phyloP scores from a whole-genome alignment of 2,888 invertebrate species.

The Orthonychiurus folsomi region DNA sequence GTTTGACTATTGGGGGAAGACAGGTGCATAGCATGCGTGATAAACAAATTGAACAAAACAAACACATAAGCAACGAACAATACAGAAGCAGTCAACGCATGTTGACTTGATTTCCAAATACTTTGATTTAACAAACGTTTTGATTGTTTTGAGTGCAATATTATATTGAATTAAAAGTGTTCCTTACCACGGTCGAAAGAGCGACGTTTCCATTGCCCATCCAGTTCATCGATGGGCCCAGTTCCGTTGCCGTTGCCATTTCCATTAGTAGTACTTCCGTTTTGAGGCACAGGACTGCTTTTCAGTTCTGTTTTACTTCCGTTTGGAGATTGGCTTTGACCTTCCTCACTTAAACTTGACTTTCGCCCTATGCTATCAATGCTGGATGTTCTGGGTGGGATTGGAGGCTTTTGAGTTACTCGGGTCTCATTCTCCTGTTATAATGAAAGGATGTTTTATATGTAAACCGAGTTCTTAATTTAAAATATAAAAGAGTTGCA shows the following conservation, averaged over 20 bases:
- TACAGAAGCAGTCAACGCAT: slow-evolving; percentile 6
- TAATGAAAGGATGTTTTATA: neutral
- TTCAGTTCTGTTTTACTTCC: slow-evolving; percentile 9
- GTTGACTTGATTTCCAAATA: no score
- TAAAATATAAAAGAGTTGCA: neutral
- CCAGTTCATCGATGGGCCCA: slow-evolving; percentile 16
- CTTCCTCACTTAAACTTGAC: slow-evolving; percentile 17
- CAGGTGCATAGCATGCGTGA: no score
- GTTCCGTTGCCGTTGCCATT: slow-evolving; percentile 16
- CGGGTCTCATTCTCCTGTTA: slow-evolving; percentile 19
- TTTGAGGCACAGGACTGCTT: neutral
- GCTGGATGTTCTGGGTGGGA: slow-evolving; percentile 32
- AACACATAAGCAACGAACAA: slow-evolving; percentile 10
- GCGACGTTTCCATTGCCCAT: slow-evolving; percentile 17
- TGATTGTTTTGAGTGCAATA: no score
- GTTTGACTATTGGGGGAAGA: slow-evolving; percentile 2
- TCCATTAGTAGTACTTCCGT: slow-evolving; percentile 16
- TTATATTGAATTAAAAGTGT: no score
- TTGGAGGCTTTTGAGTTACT: slow-evolving; percentile 30
- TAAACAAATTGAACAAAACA: slow-evolving; percentile 10
- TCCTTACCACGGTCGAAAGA: slow-evolving; percentile 26
- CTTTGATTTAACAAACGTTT: no score
- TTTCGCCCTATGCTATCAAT: slow-evolving; percentile 20
- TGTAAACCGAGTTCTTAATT: neutral
- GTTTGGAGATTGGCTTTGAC: slow-evolving; percentile 9